A percentile compares a stretch with the other conserved stretches of the same genome.
These are phyloP conservation scores for Hydrozoanthus tunicans DNA, from an alignment of 64 coral and sea anemone genomes.

Conservation along the genomic window DNA sequence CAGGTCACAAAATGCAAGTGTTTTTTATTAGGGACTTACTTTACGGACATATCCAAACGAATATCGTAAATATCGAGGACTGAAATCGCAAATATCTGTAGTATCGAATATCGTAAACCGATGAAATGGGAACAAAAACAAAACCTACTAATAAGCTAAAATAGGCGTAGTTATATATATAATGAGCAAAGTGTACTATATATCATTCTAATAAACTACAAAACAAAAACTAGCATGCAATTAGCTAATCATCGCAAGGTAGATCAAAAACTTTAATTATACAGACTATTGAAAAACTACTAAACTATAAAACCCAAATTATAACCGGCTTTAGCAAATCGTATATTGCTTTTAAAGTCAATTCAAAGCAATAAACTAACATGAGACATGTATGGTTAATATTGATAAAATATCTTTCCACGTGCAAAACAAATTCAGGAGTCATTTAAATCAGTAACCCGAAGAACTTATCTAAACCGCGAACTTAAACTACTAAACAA, in stretches of 20 bases:
- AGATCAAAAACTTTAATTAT: slow-evolving; percentile 1
- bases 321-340: slow-evolving; percentile 11
- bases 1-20: not conserved
- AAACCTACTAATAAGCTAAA: slow-evolving; percentile 28
- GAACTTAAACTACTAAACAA: slow-evolving; percentile 27
- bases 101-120: slow-evolving; percentile 42
- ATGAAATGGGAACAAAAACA: slow-evolving; percentile 21
- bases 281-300: slow-evolving; percentile 2
- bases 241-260: slow-evolving; percentile 39
- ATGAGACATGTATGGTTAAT: not conserved
- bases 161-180: slow-evolving; percentile 14
- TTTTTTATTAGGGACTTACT: not conserved
- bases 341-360: slow-evolving; percentile 30
- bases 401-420: not conserved
- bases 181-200: slow-evolving; percentile 29
- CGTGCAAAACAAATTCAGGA: not conserved
- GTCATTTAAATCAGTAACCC: slow-evolving; percentile 13
- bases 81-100: slow-evolving; percentile 20
- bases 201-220: slow-evolving; percentile 27
- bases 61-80: not conserved
- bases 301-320: not conserved
- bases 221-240: slow-evolving; percentile 22
- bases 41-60: slow-evolving; percentile 22
- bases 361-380: not conserved
- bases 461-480: not conserved